Percentiles rank a stretch among this genome's conserved stretches.
Evolutionary conservation across 2,888 invertebrate genomes (phyloP).

Genomic region (Cephus pygmeus): DNA sequence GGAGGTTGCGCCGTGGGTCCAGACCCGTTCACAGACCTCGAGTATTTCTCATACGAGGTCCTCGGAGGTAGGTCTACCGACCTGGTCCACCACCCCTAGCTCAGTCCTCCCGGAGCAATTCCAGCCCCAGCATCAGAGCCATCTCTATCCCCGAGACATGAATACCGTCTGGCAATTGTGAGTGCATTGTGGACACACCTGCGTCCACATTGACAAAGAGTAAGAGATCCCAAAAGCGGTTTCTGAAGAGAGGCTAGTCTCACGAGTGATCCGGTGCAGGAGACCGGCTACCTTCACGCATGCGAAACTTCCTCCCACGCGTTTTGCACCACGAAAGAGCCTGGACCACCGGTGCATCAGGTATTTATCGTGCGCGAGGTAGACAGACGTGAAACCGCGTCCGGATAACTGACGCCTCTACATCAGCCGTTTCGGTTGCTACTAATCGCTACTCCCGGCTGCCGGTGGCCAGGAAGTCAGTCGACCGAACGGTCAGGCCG

Average conservation of each 20-base stretch:
- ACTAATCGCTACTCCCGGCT: neutral
- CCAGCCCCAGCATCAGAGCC: conserved; percentile 15
- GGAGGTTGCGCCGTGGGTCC: neutral
- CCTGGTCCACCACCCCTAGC: conserved; percentile 35
- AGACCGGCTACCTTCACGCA: neutral
- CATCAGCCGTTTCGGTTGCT: neutral
- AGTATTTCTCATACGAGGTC: neutral
- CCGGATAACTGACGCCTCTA: neutral
- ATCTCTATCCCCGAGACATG: conserved; percentile 26
- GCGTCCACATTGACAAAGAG: conserved; percentile 39
- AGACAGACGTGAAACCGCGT: neutral
- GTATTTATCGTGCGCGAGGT: neutral
- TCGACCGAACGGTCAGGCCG: neutral
- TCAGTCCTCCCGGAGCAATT: conserved; percentile 33
- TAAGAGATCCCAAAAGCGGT: neutral
- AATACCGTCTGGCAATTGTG: conserved; percentile 45
- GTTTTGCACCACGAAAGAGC: neutral
- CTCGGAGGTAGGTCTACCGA: neutral
- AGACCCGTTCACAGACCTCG: neutral
- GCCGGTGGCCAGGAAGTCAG: neutral
- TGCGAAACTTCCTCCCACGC: neutral
- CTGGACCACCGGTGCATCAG: neutral
- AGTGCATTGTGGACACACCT: conserved; percentile 50
- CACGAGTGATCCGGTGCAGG: neutral
- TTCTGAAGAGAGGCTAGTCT: neutral